Evolutionary conservation across 2,888 invertebrate genomes (phyloP).

Genomic region (Polydrusus pterygomalis): DNA sequence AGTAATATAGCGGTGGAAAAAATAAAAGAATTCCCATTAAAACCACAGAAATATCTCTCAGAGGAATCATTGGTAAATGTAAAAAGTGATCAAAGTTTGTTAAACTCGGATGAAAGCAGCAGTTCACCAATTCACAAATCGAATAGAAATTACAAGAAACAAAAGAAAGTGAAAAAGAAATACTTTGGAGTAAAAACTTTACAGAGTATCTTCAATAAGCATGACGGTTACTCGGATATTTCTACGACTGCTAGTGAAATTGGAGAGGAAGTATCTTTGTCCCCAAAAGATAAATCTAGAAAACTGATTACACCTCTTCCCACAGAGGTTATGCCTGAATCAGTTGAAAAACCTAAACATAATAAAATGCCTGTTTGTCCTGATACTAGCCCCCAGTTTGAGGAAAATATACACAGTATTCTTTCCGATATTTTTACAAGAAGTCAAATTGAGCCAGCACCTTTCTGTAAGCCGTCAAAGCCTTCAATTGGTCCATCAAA

Average conservation of each 20-base stretch:
- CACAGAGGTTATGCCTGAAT: slow-evolving; percentile 26
- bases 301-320: slow-evolving; percentile 8
- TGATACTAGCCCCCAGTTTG: slow-evolving; percentile 70
- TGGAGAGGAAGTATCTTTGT: slow-evolving; percentile 62
- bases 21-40: slow-evolving; percentile 39
- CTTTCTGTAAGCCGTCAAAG: slow-evolving; percentile 58
- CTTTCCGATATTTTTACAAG: slow-evolving; percentile 71
- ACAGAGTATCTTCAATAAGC: slow-evolving; percentile 71
- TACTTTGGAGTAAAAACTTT: slow-evolving; percentile 74
- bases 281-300: slow-evolving; percentile 36
- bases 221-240: slow-evolving; percentile 71
- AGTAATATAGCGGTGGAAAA: slow-evolving; percentile 48
- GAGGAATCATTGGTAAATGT: slow-evolving; percentile 69
- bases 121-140: slow-evolving; percentile 76
- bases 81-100: slow-evolving; percentile 71
- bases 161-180: slow-evolving; percentile 71
- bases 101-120: slow-evolving; percentile 70
- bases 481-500: slow-evolving; percentile 62
- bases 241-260: slow-evolving; percentile 70
- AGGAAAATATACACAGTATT: slow-evolving; percentile 71
- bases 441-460: slow-evolving; percentile 60
- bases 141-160: slow-evolving; percentile 70
- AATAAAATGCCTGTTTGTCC: slow-evolving; percentile 53
- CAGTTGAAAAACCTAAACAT: slow-evolving; percentile 27
- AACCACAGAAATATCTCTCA: slow-evolving; percentile 61